A percentile compares a stretch with the other conserved stretches of the same genome.
These are phyloP conservation scores for Oophaga pumilio DNA, from an alignment of 2,113 vertebrate species.

Conservation along the genomic window DNA sequence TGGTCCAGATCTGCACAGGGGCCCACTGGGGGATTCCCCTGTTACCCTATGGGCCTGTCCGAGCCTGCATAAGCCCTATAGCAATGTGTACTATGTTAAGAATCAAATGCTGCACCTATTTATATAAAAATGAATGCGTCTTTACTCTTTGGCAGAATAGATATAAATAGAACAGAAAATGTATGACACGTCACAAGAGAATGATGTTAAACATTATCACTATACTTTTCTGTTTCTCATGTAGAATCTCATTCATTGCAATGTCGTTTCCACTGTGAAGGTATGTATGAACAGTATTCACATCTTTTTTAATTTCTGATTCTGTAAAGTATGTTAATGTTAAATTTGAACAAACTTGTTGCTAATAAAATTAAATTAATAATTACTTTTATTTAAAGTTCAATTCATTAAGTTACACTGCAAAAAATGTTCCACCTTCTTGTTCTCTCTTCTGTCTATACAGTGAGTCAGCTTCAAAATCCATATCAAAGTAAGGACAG, in stretches of 20 bases:
- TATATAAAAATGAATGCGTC: background rate
- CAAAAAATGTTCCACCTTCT: background rate
- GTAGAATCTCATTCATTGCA: conserved; percentile 81
- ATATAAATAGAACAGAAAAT: no score
- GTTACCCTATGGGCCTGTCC: no score
- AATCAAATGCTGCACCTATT: background rate
- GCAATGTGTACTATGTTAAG: background rate
- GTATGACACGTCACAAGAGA: background rate
- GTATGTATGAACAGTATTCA: conserved; percentile 65
- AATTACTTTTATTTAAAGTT: no score
- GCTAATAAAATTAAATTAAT: background rate
- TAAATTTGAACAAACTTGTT: background rate
- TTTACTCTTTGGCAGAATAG: background rate
- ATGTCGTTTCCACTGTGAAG: conserved; percentile 79
- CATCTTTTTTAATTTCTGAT: background rate
- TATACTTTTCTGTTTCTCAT: conserved; percentile 59
- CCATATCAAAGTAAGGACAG: no score
- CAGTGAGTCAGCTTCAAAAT: no score
- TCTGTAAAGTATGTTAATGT: background rate
- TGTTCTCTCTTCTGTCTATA: no score
- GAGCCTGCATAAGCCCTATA: no score
- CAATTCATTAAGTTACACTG: background rate
- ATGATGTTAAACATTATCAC: background rate
- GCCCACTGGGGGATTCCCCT: no score
- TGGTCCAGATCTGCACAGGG: no score